Evolutionary conservation across 2,113 vertebrate species (phyloP).

Genomic region (Pseudorectes ferrugineus): DNA sequence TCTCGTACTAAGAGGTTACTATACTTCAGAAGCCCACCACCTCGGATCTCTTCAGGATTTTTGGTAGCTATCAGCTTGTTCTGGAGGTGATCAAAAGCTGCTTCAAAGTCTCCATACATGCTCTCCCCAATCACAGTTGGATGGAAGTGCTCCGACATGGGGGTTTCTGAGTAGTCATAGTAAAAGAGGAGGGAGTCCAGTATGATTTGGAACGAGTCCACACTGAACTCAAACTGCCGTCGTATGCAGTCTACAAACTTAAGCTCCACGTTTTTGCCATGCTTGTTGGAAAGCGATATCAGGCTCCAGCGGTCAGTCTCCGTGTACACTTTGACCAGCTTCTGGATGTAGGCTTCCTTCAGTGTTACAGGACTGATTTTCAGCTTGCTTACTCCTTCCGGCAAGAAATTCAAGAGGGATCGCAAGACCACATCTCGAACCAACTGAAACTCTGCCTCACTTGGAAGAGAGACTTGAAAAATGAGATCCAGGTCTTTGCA

Average conservation of each 20-base stretch:
- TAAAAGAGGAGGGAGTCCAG: slow-evolving; percentile 89
- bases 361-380: slow-evolving; percentile 90
- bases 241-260: slow-evolving; percentile 95
- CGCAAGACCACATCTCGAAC: slow-evolving; percentile 91
- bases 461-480: slow-evolving; percentile 89
- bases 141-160: slow-evolving; percentile 84
- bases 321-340: slow-evolving; percentile 93
- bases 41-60: slow-evolving; percentile 94
- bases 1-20: slow-evolving; percentile 94
- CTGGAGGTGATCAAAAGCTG: slow-evolving; percentile 86
- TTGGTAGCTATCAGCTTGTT: slow-evolving; percentile 93
- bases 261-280: slow-evolving; percentile 93
- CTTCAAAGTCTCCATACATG: slow-evolving; percentile 89
- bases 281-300: slow-evolving; percentile 96
- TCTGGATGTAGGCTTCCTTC: slow-evolving; percentile 96
- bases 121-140: slow-evolving; percentile 89
- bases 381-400: slow-evolving; percentile 90
- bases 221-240: slow-evolving; percentile 97
- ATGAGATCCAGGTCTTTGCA: slow-evolving; percentile 98
- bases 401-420: slow-evolving; percentile 92
- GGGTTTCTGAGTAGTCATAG: slow-evolving; percentile 77
- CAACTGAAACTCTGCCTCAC: slow-evolving; percentile 85
- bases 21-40: slow-evolving; percentile 94
- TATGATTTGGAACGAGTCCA: slow-evolving; percentile 98
- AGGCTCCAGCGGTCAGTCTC: slow-evolving; percentile 96